Evolutionary conservation across 1,140 invertebrate species (phyloP), one percentile per base, ranked within the genome.

Genomic region (Drosophila nannoptera): DNA sequence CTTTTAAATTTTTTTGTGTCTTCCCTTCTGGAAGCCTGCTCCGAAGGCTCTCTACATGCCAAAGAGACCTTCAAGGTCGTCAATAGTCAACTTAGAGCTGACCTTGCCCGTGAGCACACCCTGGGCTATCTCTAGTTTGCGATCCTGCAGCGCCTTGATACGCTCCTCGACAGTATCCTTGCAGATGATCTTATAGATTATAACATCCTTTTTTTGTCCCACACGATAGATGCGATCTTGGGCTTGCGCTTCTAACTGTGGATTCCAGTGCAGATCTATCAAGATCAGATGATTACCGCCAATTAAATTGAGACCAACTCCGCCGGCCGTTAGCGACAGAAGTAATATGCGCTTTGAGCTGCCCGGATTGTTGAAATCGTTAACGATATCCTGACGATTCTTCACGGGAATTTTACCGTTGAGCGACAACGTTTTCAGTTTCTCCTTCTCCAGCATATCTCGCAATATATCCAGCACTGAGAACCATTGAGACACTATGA

Each of bases 181-280:
- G 63, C 94, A 94, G 69, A 97, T 91, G 88, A 97, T 96, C 94
- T 95, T 97, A 88, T 97, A 96, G 48, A 98, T 93, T 58, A 92
- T 91, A 0, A 98, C 96, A 82, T 92, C 86, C 86, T 94, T 95
- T 11, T 88, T 93, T 88, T 99, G 97, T 0, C 97, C 97, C 48
- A 98, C 93, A 60, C 97, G 91, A 90, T 98, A 97, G 48, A 98
- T 94, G 46, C 97, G 91, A 90, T 98, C 97, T 91, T 96, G 96
- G 0, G 97, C 97, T 89, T 99, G 97, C 5, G 93, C 90, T 90
- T 98, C 97, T 22, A 98, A 90, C 76, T 98, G 96, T 0, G 97
- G 97, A 91, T 99, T 99, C 97, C 97, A 99, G 89, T 98, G 97
- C 52, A 97, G 91, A 90, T 99, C 97, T 2, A 97, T 80, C 4